These are phyloP conservation scores for Agrypnus murinus DNA, from an alignment of 2,888 invertebrate species.

Conservation along the genomic window DNA sequence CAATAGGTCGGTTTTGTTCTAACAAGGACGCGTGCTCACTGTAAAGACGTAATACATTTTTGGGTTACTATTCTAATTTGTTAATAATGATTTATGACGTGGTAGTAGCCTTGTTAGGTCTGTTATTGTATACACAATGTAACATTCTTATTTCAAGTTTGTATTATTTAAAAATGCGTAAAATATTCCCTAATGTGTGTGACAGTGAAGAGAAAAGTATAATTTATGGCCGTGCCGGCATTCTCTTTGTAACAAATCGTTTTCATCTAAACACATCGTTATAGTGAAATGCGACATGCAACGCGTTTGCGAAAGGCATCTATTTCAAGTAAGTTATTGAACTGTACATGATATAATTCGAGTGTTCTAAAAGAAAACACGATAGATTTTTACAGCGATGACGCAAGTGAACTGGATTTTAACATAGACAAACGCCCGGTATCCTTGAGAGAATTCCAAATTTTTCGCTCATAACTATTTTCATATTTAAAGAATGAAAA, in stretches of 20 bases:
- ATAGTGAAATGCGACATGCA: slow-evolving; percentile 21
- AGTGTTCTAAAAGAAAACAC: slow-evolving; percentile 1
- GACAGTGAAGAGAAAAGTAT: neutral
- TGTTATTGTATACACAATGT: too few species aligned
- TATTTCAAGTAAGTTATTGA: slow-evolving; percentile 28
- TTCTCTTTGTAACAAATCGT: neutral
- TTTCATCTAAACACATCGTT: slow-evolving; percentile 11
- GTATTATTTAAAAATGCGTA: too few species aligned
- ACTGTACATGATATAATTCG: neutral
- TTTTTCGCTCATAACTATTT: slow-evolving; percentile 18
- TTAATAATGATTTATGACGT: too few species aligned
- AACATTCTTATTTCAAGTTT: too few species aligned
- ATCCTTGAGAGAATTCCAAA: slow-evolving; percentile 12
- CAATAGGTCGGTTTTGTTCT: too few species aligned
- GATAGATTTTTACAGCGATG: slow-evolving; percentile 17
- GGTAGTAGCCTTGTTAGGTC: too few species aligned
- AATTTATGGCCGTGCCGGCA: neutral
- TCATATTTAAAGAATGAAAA: neutral
- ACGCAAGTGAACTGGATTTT: slow-evolving; percentile 8
- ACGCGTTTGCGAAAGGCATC: slow-evolving; percentile 19
- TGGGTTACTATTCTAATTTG: too few species aligned
- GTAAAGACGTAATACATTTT: too few species aligned
- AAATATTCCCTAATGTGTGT: too few species aligned
- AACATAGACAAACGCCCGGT: slow-evolving; percentile 10
- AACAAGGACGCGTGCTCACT: too few species aligned